Conservation (phyloP, 2,797 vertebrate genomes). For the Onychomys leucogaster region DNA sequence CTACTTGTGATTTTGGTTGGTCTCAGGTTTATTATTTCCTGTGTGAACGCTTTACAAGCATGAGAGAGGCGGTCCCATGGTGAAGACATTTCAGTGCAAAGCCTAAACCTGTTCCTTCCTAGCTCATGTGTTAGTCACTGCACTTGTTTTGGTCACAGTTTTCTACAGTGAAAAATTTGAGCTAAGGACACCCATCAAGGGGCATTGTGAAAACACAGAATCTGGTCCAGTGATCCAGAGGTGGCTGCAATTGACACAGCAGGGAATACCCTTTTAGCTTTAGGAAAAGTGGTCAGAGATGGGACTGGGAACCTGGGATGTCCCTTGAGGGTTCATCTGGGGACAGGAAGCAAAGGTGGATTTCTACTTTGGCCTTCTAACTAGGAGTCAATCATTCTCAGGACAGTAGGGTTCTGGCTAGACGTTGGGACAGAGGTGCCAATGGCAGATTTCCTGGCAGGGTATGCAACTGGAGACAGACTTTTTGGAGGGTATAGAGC, state of each 20-base stretch:
- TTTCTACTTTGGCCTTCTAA: not conserved
- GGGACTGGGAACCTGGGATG: not conserved
- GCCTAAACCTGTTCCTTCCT: not conserved
- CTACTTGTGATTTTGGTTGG: not conserved
- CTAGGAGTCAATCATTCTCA: not conserved
- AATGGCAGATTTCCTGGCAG: not conserved
- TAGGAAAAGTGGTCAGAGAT: not conserved
- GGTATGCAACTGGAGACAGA: no score
- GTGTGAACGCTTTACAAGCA: not conserved
- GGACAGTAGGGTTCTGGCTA: not conserved
- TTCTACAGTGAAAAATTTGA: not conserved
- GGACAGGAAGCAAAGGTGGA: not conserved
- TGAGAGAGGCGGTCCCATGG: not conserved
- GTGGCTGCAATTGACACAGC: not conserved
- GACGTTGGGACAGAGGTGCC: not conserved
- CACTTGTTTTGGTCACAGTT: not conserved
- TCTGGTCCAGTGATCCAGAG: not conserved
- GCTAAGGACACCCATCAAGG: not conserved
- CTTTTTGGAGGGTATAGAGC: not conserved
- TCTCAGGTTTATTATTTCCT: not conserved
- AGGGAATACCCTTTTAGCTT: not conserved
- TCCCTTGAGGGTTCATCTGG: not conserved
- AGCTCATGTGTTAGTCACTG: not conserved
- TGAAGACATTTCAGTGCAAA: not conserved
- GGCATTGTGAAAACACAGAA: not conserved